Conservation (phyloP, 2,113 vertebrate species). For the Lagopus muta region DNA sequence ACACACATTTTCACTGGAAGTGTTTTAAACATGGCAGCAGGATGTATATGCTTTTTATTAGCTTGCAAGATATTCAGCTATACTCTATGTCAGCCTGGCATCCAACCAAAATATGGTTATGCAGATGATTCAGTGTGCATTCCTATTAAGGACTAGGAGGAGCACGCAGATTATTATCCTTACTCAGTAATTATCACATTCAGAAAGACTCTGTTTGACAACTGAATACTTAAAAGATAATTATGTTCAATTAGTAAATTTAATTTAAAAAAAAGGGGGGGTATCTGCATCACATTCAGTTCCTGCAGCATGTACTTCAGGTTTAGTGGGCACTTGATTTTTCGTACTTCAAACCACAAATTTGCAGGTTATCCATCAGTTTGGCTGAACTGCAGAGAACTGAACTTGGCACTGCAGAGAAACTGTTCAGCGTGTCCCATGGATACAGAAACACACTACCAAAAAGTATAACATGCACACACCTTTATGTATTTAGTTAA, state of each 20-base stretch:
- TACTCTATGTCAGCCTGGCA: not conserved
- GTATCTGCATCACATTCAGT: not conserved
- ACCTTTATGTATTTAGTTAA: not conserved
- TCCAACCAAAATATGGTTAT: not conserved
- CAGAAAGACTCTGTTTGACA: not conserved
- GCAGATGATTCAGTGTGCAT: not conserved
- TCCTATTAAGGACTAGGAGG: not conserved
- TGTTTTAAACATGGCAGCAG: not conserved
- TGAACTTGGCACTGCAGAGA: not conserved
- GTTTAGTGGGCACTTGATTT: not conserved
- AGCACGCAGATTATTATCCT: not conserved
- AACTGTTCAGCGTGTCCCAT: not conserved
- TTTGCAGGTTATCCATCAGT: not conserved
- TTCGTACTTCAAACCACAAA: not conserved
- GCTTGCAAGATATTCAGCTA: not conserved
- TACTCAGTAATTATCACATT: not conserved
- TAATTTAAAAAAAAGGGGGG: not conserved
- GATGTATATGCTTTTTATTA: slow-evolving; percentile 16
- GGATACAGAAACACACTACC: not conserved
- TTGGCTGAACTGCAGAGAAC: not conserved
- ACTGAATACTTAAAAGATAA: not conserved
- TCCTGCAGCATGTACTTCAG: not conserved
- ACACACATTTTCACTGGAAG: not conserved
- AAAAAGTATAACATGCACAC: not conserved
- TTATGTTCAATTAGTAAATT: not conserved